Conservation (phyloP, 2,797 vertebrate species). For the Tapirus indicus region DNA sequence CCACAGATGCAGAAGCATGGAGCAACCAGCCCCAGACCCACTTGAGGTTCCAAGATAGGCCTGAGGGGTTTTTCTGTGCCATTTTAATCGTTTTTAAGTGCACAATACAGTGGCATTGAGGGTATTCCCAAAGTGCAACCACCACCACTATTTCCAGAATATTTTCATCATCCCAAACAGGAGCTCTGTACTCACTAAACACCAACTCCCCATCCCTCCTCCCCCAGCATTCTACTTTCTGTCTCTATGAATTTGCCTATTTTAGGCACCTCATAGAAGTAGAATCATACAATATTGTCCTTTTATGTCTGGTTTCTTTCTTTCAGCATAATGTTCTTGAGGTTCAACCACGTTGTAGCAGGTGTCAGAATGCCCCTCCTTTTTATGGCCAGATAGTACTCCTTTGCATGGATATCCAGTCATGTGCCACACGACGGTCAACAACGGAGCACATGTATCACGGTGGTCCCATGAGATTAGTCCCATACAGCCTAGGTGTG, state of each 20-base stretch:
- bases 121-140: background rate
- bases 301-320: background rate
- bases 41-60: background rate
- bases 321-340: too few relatives aligned
- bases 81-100: background rate
- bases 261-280: rapidly evolving
- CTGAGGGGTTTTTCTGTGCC: background rate
- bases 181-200: background rate
- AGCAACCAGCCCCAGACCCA: background rate
- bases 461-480: too few relatives aligned
- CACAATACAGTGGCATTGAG: background rate
- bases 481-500: too few relatives aligned
- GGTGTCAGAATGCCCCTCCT: background rate
- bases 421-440: too few relatives aligned
- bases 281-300: background rate
- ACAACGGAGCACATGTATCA: too few relatives aligned
- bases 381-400: background rate
- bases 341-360: rapidly evolving
- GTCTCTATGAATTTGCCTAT: background rate
- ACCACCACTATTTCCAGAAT: background rate
- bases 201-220: background rate
- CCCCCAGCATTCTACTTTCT: background rate
- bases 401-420: background rate
- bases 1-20: background rate
- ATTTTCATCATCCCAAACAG: background rate